Percentiles rank a stretch among this genome's conserved stretches.
Evolutionary conservation across 37 sponge, comb jelly and placozoan species (phyloP).

Genomic region (Eunapius fragilis): DNA sequence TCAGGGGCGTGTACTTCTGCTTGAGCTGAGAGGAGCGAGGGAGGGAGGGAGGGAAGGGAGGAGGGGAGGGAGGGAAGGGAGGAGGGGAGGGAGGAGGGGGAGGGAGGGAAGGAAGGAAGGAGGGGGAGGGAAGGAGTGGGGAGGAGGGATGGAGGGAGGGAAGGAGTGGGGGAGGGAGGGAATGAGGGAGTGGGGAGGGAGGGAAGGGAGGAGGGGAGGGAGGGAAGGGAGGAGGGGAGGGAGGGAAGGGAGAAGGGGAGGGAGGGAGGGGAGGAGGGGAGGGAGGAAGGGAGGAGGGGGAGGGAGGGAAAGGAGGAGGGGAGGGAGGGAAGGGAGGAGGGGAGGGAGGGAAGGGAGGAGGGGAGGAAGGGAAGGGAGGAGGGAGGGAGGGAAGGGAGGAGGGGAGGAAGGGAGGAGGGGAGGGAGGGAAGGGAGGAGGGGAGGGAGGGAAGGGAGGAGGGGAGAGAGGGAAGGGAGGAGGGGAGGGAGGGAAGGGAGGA

Average conservation of each 20-base stretch:
- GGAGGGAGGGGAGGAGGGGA: not conserved
- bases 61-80: not conserved
- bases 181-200: not conserved
- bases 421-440: too few relatives aligned
- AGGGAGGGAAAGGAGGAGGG: not conserved
- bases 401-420: too few relatives aligned
- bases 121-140: not conserved
- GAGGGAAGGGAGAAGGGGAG: not conserved
- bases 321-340: not conserved
- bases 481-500: too few relatives aligned
- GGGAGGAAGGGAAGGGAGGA: too few relatives aligned
- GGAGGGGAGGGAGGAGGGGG: not conserved
- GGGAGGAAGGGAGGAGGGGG: not conserved
- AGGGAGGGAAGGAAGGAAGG: not conserved
- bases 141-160: not conserved
- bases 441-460: not conserved
- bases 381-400: too few relatives aligned
- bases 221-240: not conserved
- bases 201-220: not conserved
- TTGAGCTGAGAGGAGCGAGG: not conserved
- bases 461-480: not conserved
- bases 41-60: not conserved
- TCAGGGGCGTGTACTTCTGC: slow-evolving; percentile 42
- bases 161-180: not conserved
- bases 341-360: not conserved